Conservation (phyloP, 2,797 vertebrate species). For the Perodicticus potto region DNA sequence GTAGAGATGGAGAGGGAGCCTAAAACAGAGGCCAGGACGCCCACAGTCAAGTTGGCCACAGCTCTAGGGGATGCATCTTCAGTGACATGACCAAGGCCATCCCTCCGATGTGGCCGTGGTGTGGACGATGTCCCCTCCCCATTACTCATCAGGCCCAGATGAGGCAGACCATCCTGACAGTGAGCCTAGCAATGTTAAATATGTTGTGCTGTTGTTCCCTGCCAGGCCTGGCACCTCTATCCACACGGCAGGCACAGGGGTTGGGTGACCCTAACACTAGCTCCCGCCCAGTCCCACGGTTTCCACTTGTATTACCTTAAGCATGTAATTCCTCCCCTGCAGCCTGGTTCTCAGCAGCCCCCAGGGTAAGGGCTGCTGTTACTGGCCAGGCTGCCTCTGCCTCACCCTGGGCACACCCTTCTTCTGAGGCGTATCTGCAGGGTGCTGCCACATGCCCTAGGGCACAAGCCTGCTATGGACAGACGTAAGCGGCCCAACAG, state of each 20-base stretch:
- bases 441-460: background rate
- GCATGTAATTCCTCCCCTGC: accelerated
- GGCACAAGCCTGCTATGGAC: background rate
- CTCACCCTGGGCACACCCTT: accelerated
- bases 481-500: accelerated
- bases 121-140: accelerated
- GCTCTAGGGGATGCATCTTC: no score
- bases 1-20: accelerated
- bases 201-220: background rate
- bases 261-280: accelerated
- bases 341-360: no score
- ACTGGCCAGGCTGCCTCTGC: accelerated
- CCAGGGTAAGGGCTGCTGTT: accelerated
- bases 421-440: accelerated
- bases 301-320: background rate
- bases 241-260: background rate
- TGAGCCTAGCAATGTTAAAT: no score
- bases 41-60: accelerated
- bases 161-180: accelerated
- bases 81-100: background rate
- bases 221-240: background rate
- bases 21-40: no score
- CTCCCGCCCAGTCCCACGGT: background rate
- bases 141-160: accelerated
- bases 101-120: accelerated